These are phyloP conservation scores for Dolomedes plantarius DNA, from an alignment of 2,888 invertebrate species.

Conservation along the genomic window DNA sequence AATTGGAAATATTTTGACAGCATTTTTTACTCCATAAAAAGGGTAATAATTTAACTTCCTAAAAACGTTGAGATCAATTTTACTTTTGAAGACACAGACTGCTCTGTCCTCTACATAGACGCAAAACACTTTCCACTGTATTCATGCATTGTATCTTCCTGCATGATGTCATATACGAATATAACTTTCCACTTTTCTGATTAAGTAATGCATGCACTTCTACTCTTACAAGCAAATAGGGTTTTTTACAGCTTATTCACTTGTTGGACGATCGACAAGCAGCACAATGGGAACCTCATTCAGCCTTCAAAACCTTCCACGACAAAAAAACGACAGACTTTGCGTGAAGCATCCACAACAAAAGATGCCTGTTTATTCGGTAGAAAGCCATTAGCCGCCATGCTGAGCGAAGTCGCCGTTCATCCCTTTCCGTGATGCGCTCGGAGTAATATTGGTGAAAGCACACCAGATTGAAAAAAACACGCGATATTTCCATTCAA, in stretches of 20 bases:
- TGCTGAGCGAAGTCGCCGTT: not conserved
- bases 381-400: conserved; percentile 31
- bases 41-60: too few relatives aligned
- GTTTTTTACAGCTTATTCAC: conserved; percentile 53
- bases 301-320: not conserved
- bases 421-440: conserved; percentile 12
- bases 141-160: not conserved
- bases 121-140: not conserved
- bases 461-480: conserved; percentile 7
- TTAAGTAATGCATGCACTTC: conserved; percentile 52
- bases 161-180: not conserved
- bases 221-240: conserved; percentile 41
- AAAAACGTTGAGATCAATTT: too few relatives aligned
- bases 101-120: not conserved
- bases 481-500: conserved; percentile 8
- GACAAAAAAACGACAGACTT: conserved; percentile 8
- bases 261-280: conserved; percentile 17
- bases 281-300: not conserved
- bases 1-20: too few relatives aligned
- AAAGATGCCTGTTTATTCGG: conserved; percentile 30
- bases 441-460: conserved; percentile 8
- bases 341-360: conserved; percentile 45
- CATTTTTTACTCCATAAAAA: too few relatives aligned
- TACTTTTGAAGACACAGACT: not conserved
- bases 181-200: conserved; percentile 31